phyloP scores from a whole-genome alignment of 1,140 invertebrate genomes.

The Apis florea region DNA sequence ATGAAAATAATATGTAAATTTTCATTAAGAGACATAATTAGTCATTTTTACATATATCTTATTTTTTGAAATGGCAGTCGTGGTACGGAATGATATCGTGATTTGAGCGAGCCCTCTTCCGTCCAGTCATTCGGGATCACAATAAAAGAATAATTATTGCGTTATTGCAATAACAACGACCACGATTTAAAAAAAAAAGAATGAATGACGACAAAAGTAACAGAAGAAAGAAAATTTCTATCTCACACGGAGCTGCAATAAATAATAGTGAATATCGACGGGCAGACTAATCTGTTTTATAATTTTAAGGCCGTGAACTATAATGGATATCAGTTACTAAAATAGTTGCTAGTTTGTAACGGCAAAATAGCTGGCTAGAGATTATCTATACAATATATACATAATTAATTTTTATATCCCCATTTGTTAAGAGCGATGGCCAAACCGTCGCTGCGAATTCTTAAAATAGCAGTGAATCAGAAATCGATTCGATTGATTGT shows the following conservation, averaged over 20 bases:
- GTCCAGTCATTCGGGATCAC: conserved; percentile 67
- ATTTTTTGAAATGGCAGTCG: conserved; percentile 39
- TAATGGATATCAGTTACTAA: conserved; percentile 71
- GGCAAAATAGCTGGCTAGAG: conserved; percentile 71
- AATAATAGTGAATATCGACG: conserved; percentile 66
- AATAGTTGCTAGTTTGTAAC: conserved; percentile 75
- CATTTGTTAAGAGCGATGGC: conserved; percentile 68
- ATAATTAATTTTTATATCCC: conserved; percentile 75
- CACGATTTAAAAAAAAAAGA: conserved; percentile 24
- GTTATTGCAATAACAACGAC: conserved; percentile 55
- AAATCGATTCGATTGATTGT: conserved; percentile 51
- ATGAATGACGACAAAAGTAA: conserved; percentile 12
- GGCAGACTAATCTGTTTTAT: conserved; percentile 73
- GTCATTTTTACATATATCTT: neutral
- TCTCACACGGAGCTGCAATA: conserved; percentile 70
- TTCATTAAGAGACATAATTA: neutral
- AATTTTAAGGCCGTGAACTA: conserved; percentile 73
- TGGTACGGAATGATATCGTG: conserved; percentile 61
- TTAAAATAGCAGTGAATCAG: conserved; percentile 52
- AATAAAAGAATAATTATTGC: conserved; percentile 29
- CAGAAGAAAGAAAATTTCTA: conserved; percentile 47
- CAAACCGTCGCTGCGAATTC: conserved; percentile 41
- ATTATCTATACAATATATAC: conserved; percentile 67
- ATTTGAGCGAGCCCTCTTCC: conserved; percentile 65
- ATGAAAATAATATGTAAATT: neutral